These are phyloP conservation scores for Zaprionus ornatus DNA, from an alignment of 1,140 invertebrate genomes.

Conservation along the genomic window DNA sequence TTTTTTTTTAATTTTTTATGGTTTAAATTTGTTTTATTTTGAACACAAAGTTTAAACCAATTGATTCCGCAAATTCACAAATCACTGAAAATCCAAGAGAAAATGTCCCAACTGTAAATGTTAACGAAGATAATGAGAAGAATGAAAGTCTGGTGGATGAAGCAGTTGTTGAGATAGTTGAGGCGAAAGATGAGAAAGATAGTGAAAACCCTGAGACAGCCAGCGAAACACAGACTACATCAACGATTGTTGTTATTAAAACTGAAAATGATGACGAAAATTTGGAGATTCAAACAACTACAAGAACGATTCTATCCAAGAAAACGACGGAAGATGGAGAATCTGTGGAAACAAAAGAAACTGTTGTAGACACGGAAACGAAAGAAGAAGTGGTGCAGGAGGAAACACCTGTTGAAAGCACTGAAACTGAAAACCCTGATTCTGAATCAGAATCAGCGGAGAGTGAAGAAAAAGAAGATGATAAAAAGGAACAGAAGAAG, in stretches of 20 bases:
- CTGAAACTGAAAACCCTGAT: background rate
- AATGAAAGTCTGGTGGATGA: background rate
- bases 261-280: background rate
- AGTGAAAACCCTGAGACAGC: background rate
- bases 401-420: background rate
- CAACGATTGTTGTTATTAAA: background rate
- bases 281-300: background rate
- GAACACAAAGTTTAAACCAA: constrained; percentile 31
- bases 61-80: constrained; percentile 16
- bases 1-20: background rate
- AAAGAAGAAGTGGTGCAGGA: background rate
- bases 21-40: constrained; percentile 18
- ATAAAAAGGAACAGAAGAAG: background rate
- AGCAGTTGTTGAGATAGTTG: constrained; percentile 1
- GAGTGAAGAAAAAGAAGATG: constrained; percentile 17
- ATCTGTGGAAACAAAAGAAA: background rate
- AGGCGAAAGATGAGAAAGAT: background rate
- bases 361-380: background rate
- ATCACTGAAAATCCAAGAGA: constrained; percentile 17
- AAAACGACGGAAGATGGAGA: background rate
- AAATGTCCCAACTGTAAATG: background rate
- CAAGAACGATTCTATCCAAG: background rate
- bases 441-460: constrained; percentile 14
- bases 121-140: background rate
- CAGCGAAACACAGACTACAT: background rate